Percentiles rank a stretch among this genome's conserved stretches.
Conservation (phyloP, 2,888 invertebrate genomes). For the Amphipyra berbera region DNA sequence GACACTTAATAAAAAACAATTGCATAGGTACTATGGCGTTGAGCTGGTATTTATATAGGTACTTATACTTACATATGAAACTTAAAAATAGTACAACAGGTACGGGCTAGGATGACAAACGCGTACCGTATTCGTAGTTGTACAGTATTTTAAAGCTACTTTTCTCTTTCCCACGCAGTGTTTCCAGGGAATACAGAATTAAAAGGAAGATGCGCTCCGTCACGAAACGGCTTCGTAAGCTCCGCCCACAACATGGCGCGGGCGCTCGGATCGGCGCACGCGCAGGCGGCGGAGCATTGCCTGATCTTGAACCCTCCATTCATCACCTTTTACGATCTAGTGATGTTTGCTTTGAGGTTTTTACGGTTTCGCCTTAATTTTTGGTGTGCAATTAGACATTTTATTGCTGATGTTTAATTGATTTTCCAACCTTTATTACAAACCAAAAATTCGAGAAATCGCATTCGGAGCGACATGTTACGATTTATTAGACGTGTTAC, state of each 20-base stretch:
- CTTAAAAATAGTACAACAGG: constrained; percentile 48
- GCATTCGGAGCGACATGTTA: constrained; percentile 50
- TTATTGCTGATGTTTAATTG: constrained; percentile 73
- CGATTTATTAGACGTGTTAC: constrained; percentile 54
- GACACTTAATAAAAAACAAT: not conserved
- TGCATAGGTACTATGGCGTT: not conserved
- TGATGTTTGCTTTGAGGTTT: constrained; percentile 79
- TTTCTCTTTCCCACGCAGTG: constrained; percentile 73
- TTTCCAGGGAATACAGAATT: constrained; percentile 60
- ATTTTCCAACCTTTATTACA: constrained; percentile 67
- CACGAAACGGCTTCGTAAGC: constrained; percentile 60
- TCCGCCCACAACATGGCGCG: constrained; percentile 86
- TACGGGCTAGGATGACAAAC: constrained; percentile 51
- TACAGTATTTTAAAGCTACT: constrained; percentile 57
- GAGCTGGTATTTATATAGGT: not conserved
- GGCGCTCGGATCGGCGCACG: constrained; percentile 48
- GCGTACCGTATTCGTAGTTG: constrained; percentile 27
- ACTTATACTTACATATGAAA: not conserved
- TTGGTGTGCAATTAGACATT: constrained; percentile 76
- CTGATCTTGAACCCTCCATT: constrained; percentile 86
- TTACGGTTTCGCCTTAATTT: constrained; percentile 84
- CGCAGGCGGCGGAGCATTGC: constrained; percentile 70
- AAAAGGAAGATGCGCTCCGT: constrained; percentile 69
- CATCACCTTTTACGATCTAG: constrained; percentile 83
- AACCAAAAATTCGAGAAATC: constrained; percentile 62